These are phyloP conservation scores for Arbacia lixula DNA, from an alignment of 53 echinoderm and acorn worm species.

Conservation along the genomic window DNA sequence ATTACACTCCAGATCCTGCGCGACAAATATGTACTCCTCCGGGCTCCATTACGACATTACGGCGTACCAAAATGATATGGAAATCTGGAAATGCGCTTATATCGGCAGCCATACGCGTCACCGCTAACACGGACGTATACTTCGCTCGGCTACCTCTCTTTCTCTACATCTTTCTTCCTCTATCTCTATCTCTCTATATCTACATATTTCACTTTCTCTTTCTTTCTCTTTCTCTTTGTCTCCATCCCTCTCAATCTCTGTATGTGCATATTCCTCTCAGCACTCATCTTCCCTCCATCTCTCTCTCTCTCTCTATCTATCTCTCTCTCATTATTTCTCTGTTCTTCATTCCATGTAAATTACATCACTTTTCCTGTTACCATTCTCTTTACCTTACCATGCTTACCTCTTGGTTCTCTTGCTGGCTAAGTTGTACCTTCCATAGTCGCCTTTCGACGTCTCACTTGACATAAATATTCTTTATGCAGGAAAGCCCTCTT, in stretches of 20 bases:
- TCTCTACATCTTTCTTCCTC: no score
- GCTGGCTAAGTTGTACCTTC: no score
- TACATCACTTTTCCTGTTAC: no score
- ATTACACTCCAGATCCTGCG: no score
- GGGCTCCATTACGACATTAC: conserved; percentile 3
- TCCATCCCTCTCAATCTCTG: background rate
- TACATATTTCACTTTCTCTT: background rate
- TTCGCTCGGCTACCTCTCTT: background rate
- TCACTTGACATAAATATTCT: no score
- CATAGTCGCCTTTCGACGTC: no score
- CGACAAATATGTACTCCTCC: no score
- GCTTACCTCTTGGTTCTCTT: no score
- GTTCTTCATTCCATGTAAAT: background rate
- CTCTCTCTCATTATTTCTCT: background rate
- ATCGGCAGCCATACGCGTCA: conserved; percentile 37
- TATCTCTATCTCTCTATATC: background rate
- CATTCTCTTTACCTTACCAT: no score
- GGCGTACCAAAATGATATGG: conserved; percentile 20
- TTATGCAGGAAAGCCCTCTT: no score
- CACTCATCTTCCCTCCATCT: background rate
- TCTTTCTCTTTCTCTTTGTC: background rate
- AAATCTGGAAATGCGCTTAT: conserved; percentile 55
- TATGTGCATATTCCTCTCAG: background rate
- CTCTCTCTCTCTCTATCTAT: background rate
- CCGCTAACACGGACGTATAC: conserved; percentile 3